Conservation (phyloP, 2,797 vertebrate species). For the Sebastes jordani region DNA sequence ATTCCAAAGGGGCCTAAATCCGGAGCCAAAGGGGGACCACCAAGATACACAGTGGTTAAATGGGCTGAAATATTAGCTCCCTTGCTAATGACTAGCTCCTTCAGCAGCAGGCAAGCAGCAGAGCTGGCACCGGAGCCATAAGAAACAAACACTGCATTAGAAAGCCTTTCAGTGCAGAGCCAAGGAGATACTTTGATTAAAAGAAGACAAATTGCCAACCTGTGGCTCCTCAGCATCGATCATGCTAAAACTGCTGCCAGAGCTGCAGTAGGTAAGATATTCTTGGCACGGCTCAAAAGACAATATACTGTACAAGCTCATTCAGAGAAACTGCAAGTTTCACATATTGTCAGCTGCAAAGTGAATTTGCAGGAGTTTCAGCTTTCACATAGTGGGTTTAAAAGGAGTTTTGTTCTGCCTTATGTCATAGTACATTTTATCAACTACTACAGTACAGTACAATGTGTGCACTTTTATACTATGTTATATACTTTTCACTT, state of each 20-base stretch:
- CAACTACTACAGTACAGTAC: not conserved
- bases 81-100: slow-evolving; percentile 75
- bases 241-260: slow-evolving; percentile 45
- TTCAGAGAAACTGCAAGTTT: slow-evolving; percentile 26
- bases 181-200: slow-evolving; percentile 61
- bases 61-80: slow-evolving; percentile 89
- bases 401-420: not conserved
- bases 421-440: not conserved
- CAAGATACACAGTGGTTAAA: slow-evolving; percentile 86
- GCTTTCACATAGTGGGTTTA: not conserved
- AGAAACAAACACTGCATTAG: slow-evolving; percentile 59
- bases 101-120: slow-evolving; percentile 57
- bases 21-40: slow-evolving; percentile 82
- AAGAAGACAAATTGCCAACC: slow-evolving; percentile 53
- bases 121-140: slow-evolving; percentile 44
- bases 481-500: not conserved
- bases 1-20: slow-evolving; percentile 62
- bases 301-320: slow-evolving; percentile 17
- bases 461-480: not conserved
- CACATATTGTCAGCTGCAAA: slow-evolving; percentile 17
- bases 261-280: slow-evolving; percentile 38
- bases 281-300: slow-evolving; percentile 23
- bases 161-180: slow-evolving; percentile 32
- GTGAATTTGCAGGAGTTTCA: not conserved
- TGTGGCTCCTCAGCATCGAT: slow-evolving; percentile 44